Evolutionary conservation across 30 jellyfish, hydroid and myxozoan genomes (phyloP).

Genomic region (Aurelia sp.): DNA sequence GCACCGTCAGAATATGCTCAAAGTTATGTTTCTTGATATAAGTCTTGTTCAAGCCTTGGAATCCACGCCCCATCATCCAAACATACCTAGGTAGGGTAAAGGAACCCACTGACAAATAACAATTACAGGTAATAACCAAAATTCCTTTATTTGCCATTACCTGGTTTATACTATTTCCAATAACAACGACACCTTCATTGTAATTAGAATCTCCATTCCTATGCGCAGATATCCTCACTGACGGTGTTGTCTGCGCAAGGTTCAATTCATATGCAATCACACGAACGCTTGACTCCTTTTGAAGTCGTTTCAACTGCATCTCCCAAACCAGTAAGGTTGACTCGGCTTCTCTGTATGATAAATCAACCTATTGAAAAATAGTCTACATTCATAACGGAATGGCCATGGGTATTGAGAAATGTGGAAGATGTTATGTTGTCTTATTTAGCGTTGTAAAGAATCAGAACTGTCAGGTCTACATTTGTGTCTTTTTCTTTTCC

Average conservation of each 20-base stretch:
- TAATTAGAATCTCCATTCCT: conserved; percentile 71
- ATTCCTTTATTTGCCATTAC: neutral
- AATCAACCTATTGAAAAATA: conserved; percentile 44
- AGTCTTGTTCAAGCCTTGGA: no score
- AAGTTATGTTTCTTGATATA: no score
- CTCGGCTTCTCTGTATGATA: conserved; percentile 73
- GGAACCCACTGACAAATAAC: no score
- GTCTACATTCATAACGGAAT: no score
- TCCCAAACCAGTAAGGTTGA: conserved; percentile 75
- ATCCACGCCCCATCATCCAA: no score
- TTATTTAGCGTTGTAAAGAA: no score
- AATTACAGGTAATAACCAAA: no score
- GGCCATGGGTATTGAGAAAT: neutral
- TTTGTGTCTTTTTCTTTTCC: no score
- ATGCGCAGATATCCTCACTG: conserved; percentile 75
- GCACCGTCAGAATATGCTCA: no score
- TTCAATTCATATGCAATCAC: conserved; percentile 66
- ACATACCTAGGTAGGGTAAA: no score
- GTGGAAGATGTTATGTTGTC: no score
- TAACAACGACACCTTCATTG: conserved; percentile 76
- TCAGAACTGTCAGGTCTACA: no score
- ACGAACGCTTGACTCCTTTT: conserved; percentile 75
- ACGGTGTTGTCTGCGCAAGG: conserved; percentile 76
- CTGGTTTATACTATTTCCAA: conserved; percentile 80
- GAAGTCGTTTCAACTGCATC: conserved; percentile 76